A percentile compares a stretch with the other conserved stretches of the same genome.
Evolutionary conservation across 2,797 vertebrate species (phyloP).

Genomic region (Alcedo quadribrachys): DNA sequence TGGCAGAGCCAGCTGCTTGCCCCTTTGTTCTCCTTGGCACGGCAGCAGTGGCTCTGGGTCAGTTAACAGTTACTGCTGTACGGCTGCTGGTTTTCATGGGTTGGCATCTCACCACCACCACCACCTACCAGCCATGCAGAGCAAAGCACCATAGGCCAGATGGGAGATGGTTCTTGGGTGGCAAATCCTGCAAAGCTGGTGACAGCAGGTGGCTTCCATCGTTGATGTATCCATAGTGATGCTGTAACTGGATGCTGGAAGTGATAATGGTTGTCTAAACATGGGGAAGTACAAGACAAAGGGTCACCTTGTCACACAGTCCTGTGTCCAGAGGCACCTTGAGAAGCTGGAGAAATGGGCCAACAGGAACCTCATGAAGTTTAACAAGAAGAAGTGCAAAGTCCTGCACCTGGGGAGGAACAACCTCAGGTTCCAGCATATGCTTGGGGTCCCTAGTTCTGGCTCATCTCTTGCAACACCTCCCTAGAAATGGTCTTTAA

Average conservation of each 20-base stretch:
- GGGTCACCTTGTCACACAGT: not conserved
- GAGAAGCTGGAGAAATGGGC: not conserved
- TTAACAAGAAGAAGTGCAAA: not conserved
- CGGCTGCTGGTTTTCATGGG: not conserved
- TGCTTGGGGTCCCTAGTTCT: not conserved
- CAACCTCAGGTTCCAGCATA: accelerated
- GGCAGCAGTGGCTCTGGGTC: not conserved
- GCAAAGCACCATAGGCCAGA: not conserved
- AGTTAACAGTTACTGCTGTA: not conserved
- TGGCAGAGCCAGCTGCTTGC: slow-evolving; percentile 11
- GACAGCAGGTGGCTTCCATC: not conserved
- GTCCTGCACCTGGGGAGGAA: not conserved
- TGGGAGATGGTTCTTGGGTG: not conserved
- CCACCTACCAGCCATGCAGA: not conserved
- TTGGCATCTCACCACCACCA: not conserved
- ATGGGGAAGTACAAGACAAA: not conserved
- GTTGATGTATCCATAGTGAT: not conserved
- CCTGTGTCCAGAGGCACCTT: not conserved
- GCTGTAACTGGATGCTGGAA: not conserved
- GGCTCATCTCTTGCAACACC: not conserved
- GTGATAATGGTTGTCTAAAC: not conserved
- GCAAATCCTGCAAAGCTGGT: not conserved
- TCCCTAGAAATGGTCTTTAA: not conserved
- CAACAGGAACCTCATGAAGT: not conserved
- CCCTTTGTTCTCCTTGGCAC: not conserved